Evolutionary conservation across 2,888 invertebrate species (phyloP), one percentile per base, ranked within the genome.

Genomic region (Crocallis elinguaria): DNA sequence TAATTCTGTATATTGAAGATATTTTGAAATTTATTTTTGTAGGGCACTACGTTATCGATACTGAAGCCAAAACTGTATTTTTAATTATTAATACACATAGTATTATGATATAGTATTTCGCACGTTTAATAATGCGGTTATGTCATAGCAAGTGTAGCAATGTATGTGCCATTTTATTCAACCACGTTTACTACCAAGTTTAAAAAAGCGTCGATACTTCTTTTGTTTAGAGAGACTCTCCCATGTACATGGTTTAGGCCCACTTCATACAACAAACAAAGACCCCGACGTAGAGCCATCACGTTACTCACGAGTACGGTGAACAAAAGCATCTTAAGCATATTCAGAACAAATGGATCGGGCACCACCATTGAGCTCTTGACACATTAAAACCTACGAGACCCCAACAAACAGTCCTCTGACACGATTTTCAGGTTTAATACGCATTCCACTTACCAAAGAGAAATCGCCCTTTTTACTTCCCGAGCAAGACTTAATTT

Each of bases 371-470:
- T 60, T 54, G 42, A 64, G 54, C 56, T 57, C 60, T 64, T 58
- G 62, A 58, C 64, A 64, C 64, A 62, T 62, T 60, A 60, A 62
- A 62, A 48, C 62, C 48, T 36, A 46, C 54, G 49, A 56, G 52
- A 46, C 43, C 55, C 55, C 62, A 53, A 58, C 62, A 61, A 60
- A 63, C 54, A 52, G 48, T 39, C 30, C 48, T 44, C 60, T 52
- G 57, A 49, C 60, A 56, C 58, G 56, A 62, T 57, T 64, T 51
- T 48, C 42, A 42, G 25, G 60, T 37, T 56, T 56, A 49, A 53
- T 51, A 38, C 48, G 35, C 37, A 3, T 29, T 17, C 29, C 38
- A 27, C 37, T 44, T 41, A 33, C 4, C 58, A 44, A 16, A 30
- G 27, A 4, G 52, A 62, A 54, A 43, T 49, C 35, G 45, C 4